Evolutionary conservation across 2,113 vertebrate species (phyloP).

Genomic region (Chelonoidis abingdonii): DNA sequence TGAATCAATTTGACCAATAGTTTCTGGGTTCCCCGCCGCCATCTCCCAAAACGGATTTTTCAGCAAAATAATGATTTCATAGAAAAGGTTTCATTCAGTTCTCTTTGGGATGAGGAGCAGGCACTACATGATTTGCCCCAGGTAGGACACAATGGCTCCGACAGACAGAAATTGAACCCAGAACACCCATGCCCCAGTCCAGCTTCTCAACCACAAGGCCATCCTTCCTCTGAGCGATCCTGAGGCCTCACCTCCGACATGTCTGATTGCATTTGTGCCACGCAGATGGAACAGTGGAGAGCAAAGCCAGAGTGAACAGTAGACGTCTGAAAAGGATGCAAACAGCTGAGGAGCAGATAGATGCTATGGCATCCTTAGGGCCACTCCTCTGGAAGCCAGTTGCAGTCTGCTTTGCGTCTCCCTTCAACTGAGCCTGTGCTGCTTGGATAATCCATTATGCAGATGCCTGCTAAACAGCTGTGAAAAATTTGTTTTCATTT

Average conservation of each 20-base stretch:
- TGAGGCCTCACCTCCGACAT: not conserved
- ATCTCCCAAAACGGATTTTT: not conserved
- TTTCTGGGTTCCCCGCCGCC: too few species aligned
- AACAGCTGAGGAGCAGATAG: not conserved
- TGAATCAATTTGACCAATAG: not conserved
- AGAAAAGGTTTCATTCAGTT: not conserved
- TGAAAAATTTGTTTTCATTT: conserved; percentile 25
- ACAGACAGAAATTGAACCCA: not conserved
- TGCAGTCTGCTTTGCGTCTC: not conserved
- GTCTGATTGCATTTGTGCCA: not conserved
- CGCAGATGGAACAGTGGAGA: fast-evolving
- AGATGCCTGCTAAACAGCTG: not conserved
- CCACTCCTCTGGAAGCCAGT: not conserved
- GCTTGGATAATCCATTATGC: not conserved
- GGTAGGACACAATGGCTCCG: not conserved
- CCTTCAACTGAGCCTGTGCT: not conserved
- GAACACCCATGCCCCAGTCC: not conserved
- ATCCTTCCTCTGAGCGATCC: fast-evolving
- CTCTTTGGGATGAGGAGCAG: not conserved
- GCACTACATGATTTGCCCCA: not conserved
- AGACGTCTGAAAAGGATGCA: not conserved
- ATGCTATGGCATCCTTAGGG: not conserved
- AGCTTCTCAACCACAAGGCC: not conserved
- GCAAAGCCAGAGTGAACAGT: fast-evolving
- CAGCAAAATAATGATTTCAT: not conserved